Conservation (phyloP, 2,888 invertebrate species). For the Mechanitis messenoides region DNA sequence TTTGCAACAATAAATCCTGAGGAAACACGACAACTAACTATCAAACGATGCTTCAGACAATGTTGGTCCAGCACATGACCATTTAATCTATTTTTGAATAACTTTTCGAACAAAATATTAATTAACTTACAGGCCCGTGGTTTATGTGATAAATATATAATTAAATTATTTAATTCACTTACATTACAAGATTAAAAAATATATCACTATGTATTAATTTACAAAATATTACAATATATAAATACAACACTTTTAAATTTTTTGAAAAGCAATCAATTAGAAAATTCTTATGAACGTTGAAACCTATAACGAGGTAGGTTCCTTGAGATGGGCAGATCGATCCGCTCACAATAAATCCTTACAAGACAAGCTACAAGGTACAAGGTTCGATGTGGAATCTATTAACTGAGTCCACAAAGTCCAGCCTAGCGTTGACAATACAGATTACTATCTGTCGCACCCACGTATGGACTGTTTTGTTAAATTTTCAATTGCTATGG, state of each 20-base stretch:
- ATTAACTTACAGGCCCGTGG: too few species aligned
- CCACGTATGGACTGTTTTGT: conserved; percentile 21
- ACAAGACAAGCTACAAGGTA: conserved; percentile 27
- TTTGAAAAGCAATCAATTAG: background rate
- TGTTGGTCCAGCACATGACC: background rate
- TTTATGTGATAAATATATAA: too few species aligned
- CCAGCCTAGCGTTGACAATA: conserved; percentile 30
- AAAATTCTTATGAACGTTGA: background rate
- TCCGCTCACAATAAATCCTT: conserved; percentile 23
- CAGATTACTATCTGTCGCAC: conserved; percentile 32
- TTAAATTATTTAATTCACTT: too few species aligned
- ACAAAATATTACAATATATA: background rate
- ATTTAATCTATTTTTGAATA: background rate
- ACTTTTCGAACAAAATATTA: background rate
- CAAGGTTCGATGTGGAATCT: conserved; percentile 29
- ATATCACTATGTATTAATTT: background rate
- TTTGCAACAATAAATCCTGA: conserved; percentile 20
- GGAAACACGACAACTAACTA: background rate
- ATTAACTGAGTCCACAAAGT: conserved; percentile 26
- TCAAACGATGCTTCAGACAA: conserved; percentile 1
- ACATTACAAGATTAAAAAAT: too few species aligned
- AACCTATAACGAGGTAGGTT: conserved; percentile 14
- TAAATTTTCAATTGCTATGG: conserved; percentile 1
- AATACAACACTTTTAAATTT: background rate
- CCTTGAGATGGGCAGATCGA: conserved; percentile 15